Conservation (phyloP, 2,888 invertebrate species). For the Brachyptera risi region DNA sequence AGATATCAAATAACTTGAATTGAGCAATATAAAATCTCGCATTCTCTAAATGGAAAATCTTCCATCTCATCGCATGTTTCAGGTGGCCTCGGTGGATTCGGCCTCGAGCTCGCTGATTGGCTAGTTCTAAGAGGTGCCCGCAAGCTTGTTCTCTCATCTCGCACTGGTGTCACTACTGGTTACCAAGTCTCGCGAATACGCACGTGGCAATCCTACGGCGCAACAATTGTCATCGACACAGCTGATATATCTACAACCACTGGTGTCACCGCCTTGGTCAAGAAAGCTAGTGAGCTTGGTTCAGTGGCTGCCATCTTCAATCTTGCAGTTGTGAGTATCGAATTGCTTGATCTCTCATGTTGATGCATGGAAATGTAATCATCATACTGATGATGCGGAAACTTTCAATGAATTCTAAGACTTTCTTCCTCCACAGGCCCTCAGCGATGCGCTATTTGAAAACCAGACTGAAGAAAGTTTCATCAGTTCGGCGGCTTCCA, state of each 20-base stretch:
- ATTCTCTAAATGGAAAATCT: no score
- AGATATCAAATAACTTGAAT: no score
- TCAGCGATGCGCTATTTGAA: conserved; percentile 70
- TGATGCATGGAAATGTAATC: no score
- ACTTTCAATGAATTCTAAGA: no score
- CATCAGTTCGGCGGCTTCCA: conserved; percentile 64
- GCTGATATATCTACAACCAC: conserved; percentile 63
- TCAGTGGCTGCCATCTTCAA: conserved; percentile 78
- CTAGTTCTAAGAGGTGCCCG: conserved; percentile 70
- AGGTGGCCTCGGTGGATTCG: no score
- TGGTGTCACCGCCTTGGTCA: conserved; percentile 67
- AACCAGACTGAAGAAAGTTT: conserved; percentile 72
- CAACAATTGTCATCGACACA: conserved; percentile 69
- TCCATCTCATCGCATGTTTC: no score
- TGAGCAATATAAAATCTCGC: no score
- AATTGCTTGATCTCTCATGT: no score
- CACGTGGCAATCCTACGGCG: conserved; percentile 49
- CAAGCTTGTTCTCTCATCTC: conserved; percentile 53
- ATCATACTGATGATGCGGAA: no score
- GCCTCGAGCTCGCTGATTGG: conserved; percentile 85
- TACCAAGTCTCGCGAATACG: no score
- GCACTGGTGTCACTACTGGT: conserved; percentile 53
- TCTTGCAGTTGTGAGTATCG: no score
- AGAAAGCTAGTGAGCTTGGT: conserved; percentile 58
- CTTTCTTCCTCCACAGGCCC: conserved; percentile 30